Conservation (phyloP, 2,113 vertebrate genomes). For the Saccopteryx leptura region DNA sequence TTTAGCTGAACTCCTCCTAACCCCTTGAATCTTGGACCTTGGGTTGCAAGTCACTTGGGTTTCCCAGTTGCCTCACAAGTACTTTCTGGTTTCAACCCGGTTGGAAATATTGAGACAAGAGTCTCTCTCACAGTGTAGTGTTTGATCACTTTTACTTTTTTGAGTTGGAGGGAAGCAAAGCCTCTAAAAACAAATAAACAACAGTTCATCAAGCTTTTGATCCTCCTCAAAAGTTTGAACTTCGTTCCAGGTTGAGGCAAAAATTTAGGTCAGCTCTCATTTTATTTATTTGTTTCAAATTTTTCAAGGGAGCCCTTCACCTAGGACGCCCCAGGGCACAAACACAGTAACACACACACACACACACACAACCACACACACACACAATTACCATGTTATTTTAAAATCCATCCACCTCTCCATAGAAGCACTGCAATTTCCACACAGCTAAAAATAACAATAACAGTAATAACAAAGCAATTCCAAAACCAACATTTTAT, state of each 20-base stretch:
- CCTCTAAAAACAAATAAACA: conserved; percentile 85
- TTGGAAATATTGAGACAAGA: conserved; percentile 87
- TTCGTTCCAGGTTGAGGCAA: conserved; percentile 82
- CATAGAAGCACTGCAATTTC: conserved; percentile 58
- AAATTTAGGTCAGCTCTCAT: conserved; percentile 84
- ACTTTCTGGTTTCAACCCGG: conserved; percentile 84
- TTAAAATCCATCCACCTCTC: conserved; percentile 67
- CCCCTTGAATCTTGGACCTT: conserved; percentile 78
- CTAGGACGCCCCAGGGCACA: conserved; percentile 76
- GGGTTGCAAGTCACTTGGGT: conserved; percentile 71
- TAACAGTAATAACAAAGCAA: conserved; percentile 63
- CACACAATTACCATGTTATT: conserved; percentile 73
- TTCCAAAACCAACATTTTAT: conserved; percentile 74
- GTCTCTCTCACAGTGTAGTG: conserved; percentile 82
- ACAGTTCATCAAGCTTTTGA: conserved; percentile 85
- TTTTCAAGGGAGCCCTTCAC: conserved; percentile 81
- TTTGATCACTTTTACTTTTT: conserved; percentile 87
- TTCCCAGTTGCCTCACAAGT: conserved; percentile 83
- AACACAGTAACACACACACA: conserved; percentile 67
- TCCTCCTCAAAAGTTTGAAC: conserved; percentile 85
- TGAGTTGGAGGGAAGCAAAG: conserved; percentile 83
- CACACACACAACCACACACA: conserved; percentile 20
- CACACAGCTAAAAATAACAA: conserved; percentile 76
- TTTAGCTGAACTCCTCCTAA: conserved; percentile 83
- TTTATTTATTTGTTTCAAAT: conserved; percentile 85